Conservation (phyloP, 1,140 invertebrate genomes). For the Arion vulgaris region DNA sequence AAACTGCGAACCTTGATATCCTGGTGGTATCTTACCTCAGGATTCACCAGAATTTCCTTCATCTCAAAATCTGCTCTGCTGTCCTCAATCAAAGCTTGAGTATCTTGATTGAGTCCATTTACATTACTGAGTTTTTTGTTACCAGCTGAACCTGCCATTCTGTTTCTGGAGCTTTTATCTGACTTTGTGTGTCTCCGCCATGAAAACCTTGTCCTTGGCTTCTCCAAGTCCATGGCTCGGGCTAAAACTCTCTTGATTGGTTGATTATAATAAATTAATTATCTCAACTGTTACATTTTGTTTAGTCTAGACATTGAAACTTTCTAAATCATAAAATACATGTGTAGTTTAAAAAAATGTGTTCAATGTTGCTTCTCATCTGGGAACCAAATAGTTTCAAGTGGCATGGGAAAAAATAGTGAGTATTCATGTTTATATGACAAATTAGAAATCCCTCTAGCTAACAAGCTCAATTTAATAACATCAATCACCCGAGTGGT, state of each 20-base stretch:
- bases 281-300: neutral
- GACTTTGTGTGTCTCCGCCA: constrained; percentile 51
- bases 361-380: too few relatives aligned
- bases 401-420: too few relatives aligned
- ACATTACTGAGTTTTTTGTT: constrained; percentile 50
- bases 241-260: constrained; percentile 56
- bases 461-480: too few relatives aligned
- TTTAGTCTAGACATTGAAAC: neutral
- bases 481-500: too few relatives aligned
- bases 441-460: too few relatives aligned
- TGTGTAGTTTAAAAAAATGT: neutral
- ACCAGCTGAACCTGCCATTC: constrained; percentile 19
- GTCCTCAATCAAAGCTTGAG: constrained; percentile 50
- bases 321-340: too few relatives aligned
- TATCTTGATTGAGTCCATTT: constrained; percentile 60
- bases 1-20: neutral
- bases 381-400: too few relatives aligned
- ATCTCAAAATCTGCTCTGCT: constrained; percentile 48
- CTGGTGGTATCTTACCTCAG: constrained; percentile 45
- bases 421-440: too few relatives aligned
- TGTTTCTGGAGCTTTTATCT: constrained; percentile 44
- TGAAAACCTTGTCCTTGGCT: constrained; percentile 49
- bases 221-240: constrained; percentile 57
- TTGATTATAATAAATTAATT: neutral
- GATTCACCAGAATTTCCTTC: constrained; percentile 42